Base-by-base conservation (phyloP, 2,888 invertebrate genomes). In the Heliconius erato region DNA sequence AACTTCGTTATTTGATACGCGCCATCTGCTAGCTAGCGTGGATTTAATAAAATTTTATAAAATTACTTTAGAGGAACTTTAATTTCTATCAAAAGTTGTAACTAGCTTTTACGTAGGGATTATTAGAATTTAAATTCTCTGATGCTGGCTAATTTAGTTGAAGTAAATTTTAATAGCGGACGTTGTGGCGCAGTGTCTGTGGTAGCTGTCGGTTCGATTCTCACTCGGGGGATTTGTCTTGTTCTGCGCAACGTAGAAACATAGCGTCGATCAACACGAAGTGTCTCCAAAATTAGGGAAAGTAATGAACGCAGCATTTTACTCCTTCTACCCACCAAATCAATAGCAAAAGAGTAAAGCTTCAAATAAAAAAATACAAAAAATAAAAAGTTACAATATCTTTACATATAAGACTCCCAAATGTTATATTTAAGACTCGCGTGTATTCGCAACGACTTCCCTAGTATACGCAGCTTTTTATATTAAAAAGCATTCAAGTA, bases 1-100 rank as follows among this genome's bases (percentile, higher is more conserved):
- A 76, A 76, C 59, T 59, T 74, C 74, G 74, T 74, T 74, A 59
- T 76, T 76, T 35, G 32, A 76, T 76, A 35, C 35, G 59, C 74
- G 35, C 23, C 74, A 76, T 76, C 74, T 76, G 72, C 1, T 5
- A 26, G 32, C 74, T n/a, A n/a, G 74, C 35, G 32, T 54, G 54
- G 7, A n/a, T 76, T 76, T 35, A n/a, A 72, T 72, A 44, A 35
- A 69, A 69, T 23, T 32, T 35, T 35, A 69, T 11, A 35, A 35
- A 26, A n/a, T 72, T 23, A 11, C 4, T n/a, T 12, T 12, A 44
- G 26, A 14, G 44, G 7, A 71, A n/a, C n/a, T 12, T 54, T 23
- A 54, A 12, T 12, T 71, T 23, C 12, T 40, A 69, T 35, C 11
- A 12, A 40, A 35, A 40, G 4, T 69, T 35, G 11, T 35, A 35